Percentiles rank a stretch among this genome's conserved stretches.
Conservation (phyloP, 2,113 vertebrate species). For the Pangasianodon gigas region DNA sequence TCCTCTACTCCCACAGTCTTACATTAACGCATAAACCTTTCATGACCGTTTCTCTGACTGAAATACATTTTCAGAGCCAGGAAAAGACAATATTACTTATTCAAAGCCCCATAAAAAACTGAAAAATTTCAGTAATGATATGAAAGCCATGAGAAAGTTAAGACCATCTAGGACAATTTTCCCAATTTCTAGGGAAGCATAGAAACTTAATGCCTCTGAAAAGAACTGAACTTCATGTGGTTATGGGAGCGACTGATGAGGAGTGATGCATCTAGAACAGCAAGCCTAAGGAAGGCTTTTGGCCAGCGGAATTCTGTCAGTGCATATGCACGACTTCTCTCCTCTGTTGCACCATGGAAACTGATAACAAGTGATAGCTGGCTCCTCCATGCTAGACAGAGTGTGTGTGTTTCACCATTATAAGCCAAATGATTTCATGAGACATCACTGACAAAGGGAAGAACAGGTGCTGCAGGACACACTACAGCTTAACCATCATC, state of each 20-base stretch:
- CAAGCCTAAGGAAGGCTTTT: conserved; percentile 10
- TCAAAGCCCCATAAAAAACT: conserved; percentile 6
- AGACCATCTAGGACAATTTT: not conserved
- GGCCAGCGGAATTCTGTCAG: conserved; percentile 31
- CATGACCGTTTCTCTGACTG: conserved; percentile 26
- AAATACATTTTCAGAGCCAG: conserved; percentile 6
- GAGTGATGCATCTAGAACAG: conserved; percentile 37
- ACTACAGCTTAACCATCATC: not conserved
- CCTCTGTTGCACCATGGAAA: conserved; percentile 26
- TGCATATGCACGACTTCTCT: conserved; percentile 34
- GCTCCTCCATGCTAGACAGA: conserved; percentile 1
- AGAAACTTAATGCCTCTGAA: not conserved
- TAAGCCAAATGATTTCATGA: conserved; percentile 16
- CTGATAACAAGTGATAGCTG: conserved; percentile 34
- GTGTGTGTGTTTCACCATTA: conserved; percentile 6
- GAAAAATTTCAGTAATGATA: not conserved
- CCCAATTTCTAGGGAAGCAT: not conserved
- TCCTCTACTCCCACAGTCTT: conserved; percentile 4
- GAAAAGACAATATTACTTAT: conserved; percentile 39
- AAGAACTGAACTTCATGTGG: not conserved
- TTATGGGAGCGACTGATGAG: conserved; percentile 14
- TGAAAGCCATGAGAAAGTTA: not conserved
- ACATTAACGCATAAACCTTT: conserved; percentile 48
- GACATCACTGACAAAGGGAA: not conserved
- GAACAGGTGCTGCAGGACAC: conserved; percentile 1